These are phyloP conservation scores for Limnephilus marmoratus DNA, from an alignment of 2,888 invertebrate genomes.

Conservation along the genomic window DNA sequence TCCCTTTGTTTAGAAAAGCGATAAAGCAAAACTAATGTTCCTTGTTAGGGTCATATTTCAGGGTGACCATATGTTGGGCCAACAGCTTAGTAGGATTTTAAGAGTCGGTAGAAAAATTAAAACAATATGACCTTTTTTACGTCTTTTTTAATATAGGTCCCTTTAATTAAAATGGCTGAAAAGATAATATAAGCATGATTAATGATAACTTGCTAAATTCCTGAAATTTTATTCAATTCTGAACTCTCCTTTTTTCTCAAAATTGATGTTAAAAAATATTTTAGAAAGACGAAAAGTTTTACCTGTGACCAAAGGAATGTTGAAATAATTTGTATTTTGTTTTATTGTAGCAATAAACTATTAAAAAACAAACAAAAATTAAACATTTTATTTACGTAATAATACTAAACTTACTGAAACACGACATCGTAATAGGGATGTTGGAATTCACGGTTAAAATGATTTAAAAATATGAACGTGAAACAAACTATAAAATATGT, in stretches of 20 bases:
- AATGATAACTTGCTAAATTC: background rate
- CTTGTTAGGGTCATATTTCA: slow-evolving; percentile 42
- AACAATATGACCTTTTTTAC: slow-evolving; percentile 11
- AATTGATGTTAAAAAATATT: background rate
- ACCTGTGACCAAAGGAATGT: no score
- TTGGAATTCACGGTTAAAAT: background rate
- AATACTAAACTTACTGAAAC: background rate
- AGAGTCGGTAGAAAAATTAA: slow-evolving; percentile 41
- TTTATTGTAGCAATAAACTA: background rate
- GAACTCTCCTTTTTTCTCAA: background rate
- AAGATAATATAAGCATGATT: background rate
- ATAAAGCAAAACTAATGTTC: slow-evolving; percentile 34
- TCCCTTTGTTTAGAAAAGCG: slow-evolving; percentile 30
- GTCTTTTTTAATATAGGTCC: background rate
- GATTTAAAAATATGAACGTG: background rate
- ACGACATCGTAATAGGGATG: background rate
- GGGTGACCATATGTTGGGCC: slow-evolving; percentile 42
- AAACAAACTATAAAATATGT: background rate
- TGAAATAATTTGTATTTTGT: background rate
- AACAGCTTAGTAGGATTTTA: slow-evolving; percentile 31
- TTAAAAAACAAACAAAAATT: background rate
- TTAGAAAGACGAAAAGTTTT: background rate
- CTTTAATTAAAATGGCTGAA: slow-evolving; percentile 19
- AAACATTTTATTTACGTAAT: background rate
- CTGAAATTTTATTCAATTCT: background rate